Evolutionary conservation across 2,888 invertebrate genomes (phyloP).

Genomic region (Nomada flava): DNA sequence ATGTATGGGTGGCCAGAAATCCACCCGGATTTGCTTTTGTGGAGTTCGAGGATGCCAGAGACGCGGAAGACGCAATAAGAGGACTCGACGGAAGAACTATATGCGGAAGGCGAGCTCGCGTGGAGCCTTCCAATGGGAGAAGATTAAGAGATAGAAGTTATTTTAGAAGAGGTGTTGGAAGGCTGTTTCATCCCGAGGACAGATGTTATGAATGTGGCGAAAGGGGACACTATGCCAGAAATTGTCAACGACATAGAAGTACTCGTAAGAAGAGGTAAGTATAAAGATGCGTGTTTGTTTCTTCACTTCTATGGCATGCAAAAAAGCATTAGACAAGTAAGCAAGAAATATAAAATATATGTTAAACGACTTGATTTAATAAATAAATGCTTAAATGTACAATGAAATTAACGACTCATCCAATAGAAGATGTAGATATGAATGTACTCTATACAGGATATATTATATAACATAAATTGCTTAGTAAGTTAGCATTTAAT

Average conservation of each 20-base stretch:
- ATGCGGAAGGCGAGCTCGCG: conserved; percentile 95
- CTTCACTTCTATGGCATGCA: conserved; percentile 35
- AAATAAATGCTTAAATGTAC: conserved; percentile 46
- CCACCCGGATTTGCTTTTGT: conserved; percentile 98
- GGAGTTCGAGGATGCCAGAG: conserved; percentile 96
- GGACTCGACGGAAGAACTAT: conserved; percentile 91
- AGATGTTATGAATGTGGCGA: conserved; percentile 98
- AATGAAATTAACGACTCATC: conserved; percentile 21
- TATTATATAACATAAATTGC: conserved; percentile 2
- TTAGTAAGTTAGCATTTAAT: conserved; percentile 4
- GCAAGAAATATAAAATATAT: conserved; percentile 43
- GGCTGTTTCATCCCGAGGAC: conserved; percentile 95
- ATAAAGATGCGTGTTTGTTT: conserved; percentile 21
- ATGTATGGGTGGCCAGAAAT: conserved; percentile 99
- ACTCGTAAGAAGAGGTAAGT: conserved; percentile 83
- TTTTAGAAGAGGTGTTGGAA: conserved; percentile 86
- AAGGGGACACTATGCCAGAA: conserved; percentile 96
- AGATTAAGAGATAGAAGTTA: conserved; percentile 86
- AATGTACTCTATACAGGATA: conserved; percentile 11
- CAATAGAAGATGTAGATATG: conserved; percentile 13
- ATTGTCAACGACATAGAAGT: conserved; percentile 90
- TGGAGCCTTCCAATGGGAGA: conserved; percentile 96
- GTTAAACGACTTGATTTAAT: conserved; percentile 19
- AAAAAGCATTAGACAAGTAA: conserved; percentile 54
- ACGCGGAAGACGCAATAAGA: conserved; percentile 96